Evolutionary conservation across 2,797 vertebrate genomes (phyloP), one percentile per base, ranked within the genome.

Genomic region (Streptopelia turtur): DNA sequence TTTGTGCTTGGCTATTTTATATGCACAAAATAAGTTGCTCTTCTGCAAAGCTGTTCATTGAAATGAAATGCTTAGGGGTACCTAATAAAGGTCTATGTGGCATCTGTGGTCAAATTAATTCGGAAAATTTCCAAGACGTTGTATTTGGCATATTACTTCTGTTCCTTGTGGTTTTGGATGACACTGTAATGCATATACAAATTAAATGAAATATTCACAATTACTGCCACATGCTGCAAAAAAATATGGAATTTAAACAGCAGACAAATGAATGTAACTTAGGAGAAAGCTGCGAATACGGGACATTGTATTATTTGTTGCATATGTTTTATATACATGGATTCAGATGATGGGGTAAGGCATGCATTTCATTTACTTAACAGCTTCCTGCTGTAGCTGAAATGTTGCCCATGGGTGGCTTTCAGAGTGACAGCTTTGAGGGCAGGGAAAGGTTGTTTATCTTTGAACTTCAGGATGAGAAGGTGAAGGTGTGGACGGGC

Each of bases 351-450:
- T 47, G 57, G 24, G 49, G 78, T 57, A 60, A 65, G 81, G 53
- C 52, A 65, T 16, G 52, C 30, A 13, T 30, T 64, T 89, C 4
- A 50, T 85, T 85, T 64, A 37, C 56, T 84, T 77, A 70, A 83
- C 3, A 35, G 4, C 77, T 91, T 84, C 64, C 53, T 77, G 31
- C n/a, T 22, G 31, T 23, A 70, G 64, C 57, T 75, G 74, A 50
- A 41, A 47, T 70, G 89, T 90, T 81, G 60, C 60, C 55, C 33
- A n/a, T 57, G 85, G 83, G 37, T 88, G 43, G 63, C 80, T 90
- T 86, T 71, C 75, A 55, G 80, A 81, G 49, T 37, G 83, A 33
- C 61, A 41, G 41, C 64, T 56, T 35, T 75, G 61, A 72, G 53
- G 63, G 23, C 82, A 90, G 69, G 13, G 76, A 17, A 78, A 66